Evolutionary conservation across 2,113 vertebrate species (phyloP).

Genomic region (Cololabis saira): DNA sequence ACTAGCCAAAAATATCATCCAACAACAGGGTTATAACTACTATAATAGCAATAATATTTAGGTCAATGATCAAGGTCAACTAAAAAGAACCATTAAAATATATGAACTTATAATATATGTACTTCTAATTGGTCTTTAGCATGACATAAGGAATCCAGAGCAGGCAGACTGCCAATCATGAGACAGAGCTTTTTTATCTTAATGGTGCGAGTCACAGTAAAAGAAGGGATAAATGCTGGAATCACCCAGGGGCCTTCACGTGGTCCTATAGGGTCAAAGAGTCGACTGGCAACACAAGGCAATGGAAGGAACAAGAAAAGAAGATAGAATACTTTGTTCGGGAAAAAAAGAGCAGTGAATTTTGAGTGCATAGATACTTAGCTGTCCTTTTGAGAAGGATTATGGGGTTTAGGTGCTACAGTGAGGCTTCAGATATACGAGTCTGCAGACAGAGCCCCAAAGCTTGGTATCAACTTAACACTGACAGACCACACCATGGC

Average conservation of each 20-base stretch:
- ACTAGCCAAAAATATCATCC: background rate
- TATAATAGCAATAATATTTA: too few relatives aligned
- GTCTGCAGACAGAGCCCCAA: slow-evolving; percentile 55
- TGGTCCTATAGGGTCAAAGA: slow-evolving; percentile 35
- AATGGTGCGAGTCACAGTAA: slow-evolving; percentile 21
- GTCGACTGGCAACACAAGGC: slow-evolving; percentile 30
- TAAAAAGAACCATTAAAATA: background rate
- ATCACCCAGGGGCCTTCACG: slow-evolving; percentile 49
- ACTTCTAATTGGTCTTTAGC: background rate
- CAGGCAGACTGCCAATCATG: slow-evolving; percentile 26
- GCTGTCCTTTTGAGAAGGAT: slow-evolving; percentile 61
- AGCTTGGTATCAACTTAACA: slow-evolving; percentile 71
- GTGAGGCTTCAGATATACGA: slow-evolving; percentile 50
- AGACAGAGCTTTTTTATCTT: slow-evolving; percentile 29
- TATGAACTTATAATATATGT: too few relatives aligned
- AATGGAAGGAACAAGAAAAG: slow-evolving; percentile 27
- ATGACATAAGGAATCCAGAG: slow-evolving; percentile 26
- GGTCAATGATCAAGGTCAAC: background rate
- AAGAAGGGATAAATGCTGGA: slow-evolving; percentile 51
- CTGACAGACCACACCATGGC: slow-evolving; percentile 54
- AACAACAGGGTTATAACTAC: too few relatives aligned
- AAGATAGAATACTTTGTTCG: slow-evolving; percentile 31
- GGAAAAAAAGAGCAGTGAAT: slow-evolving; percentile 48
- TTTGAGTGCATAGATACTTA: slow-evolving; percentile 49
- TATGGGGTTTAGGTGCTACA: slow-evolving; percentile 64